Evolutionary conservation across 2,888 invertebrate genomes (phyloP).

Genomic region (Cordilura impudica): DNA sequence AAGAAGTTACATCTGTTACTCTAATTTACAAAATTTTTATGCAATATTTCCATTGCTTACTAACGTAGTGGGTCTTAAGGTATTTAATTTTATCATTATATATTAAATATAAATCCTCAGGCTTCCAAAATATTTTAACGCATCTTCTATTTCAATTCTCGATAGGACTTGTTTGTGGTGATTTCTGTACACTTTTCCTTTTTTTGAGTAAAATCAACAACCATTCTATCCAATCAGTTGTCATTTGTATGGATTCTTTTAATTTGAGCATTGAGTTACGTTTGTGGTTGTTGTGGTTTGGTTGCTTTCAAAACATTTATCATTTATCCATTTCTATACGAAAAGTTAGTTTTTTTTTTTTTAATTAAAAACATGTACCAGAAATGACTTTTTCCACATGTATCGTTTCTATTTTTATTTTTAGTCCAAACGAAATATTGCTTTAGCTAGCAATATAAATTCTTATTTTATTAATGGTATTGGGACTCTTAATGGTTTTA

Average conservation of each 20-base stretch:
- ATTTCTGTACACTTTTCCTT: not conserved
- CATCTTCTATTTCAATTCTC: not conserved
- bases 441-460: not conserved
- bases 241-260: slow-evolving; percentile 20
- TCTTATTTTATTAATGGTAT: slow-evolving; percentile 22
- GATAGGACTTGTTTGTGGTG: not conserved
- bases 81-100: too few relatives aligned
- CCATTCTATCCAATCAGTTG: slow-evolving; percentile 33
- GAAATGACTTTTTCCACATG: not conserved
- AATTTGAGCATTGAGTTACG: slow-evolving; percentile 44
- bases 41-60: too few relatives aligned
- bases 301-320: slow-evolving; percentile 54
- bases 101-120: too few relatives aligned
- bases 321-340: slow-evolving; percentile 38
- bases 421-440: slow-evolving; percentile 5
- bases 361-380: not conserved
- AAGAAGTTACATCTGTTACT: too few relatives aligned
- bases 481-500: slow-evolving; percentile 8
- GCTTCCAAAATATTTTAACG: too few relatives aligned
- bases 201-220: not conserved
- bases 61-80: too few relatives aligned
- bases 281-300: slow-evolving; percentile 50
- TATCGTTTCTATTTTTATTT: slow-evolving; percentile 14
- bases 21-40: too few relatives aligned
- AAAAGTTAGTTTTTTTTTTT: not conserved